Base-by-base conservation (phyloP, 2,797 vertebrate genomes). In the Tapera naevia region DNA sequence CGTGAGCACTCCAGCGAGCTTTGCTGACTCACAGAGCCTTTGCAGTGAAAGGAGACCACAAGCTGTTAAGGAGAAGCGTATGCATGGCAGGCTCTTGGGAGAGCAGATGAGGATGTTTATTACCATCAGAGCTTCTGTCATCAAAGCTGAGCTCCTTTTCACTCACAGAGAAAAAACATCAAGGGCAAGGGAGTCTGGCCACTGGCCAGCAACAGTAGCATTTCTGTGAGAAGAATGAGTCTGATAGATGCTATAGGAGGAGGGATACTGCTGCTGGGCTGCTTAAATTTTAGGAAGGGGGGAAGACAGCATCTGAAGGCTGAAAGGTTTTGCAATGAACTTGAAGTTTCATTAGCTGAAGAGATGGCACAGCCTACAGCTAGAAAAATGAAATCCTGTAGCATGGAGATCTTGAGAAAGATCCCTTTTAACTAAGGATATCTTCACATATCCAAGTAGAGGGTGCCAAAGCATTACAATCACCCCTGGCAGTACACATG, bases 21-120 rank as follows among this genome's bases (percentile, higher is more conserved):
- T 41, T 86, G 89, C 84, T 92, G 73, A 90, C 82, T 86, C 89
- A 88, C 50, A 33, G 56, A 94, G 33, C 33, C 66, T 72, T 50
- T 66, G 56, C 51, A 84, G 61, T 48, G 74, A 86, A 80, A 93
- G 30, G 48, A 92, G 60, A 89, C 41, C 62, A 69, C 75, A 64
- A 58, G 69, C 37, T 93, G 45, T 56, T 66, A 80, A 80, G 83
- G 25, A 94, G n/a, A 83, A 56, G 67, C 0, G 0, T 58, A 76
- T 2, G 2, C 0, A 1, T 33, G 53, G 43, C 65, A 74, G 41
- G 45, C 43, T 76, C 53, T 73, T 65, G 50, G 35, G 43, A 80
- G 74, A 71, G 22, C 35, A 61, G 41, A 81, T 33, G 48, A 79
- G 17, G 74, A 70, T 53, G 15, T 48, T 79, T 66, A 65, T 60